Percentiles rank a stretch among this genome's conserved stretches.
These are phyloP conservation scores for Centropus unirufus DNA, from an alignment of 2,113 vertebrate species.

Conservation along the genomic window DNA sequence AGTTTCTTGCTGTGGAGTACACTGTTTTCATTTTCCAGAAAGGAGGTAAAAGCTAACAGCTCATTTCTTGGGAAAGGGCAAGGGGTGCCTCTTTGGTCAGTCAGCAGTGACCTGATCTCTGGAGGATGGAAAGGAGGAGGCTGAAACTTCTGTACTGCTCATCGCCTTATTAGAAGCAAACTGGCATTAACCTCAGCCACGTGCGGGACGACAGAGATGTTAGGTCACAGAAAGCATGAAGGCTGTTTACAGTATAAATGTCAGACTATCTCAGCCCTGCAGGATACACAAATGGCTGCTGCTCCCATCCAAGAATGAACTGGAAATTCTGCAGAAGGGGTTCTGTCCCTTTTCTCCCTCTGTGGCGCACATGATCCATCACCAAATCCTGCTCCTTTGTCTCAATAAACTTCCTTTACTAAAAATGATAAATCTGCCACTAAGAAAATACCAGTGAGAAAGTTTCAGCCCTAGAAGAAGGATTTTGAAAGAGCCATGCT, in stretches of 20 bases:
- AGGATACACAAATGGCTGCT: neutral
- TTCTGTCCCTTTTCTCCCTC: neutral
- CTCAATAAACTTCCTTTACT: neutral
- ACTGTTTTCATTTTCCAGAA: neutral
- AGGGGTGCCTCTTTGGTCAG: neutral
- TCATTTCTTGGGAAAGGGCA: neutral
- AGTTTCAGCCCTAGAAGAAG: neutral
- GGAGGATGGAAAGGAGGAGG: neutral
- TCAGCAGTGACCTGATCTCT: neutral
- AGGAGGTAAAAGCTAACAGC: neutral
- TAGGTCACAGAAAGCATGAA: neutral
- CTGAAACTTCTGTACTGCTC: neutral
- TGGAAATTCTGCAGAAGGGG: neutral
- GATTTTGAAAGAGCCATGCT: neutral
- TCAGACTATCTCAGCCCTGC: neutral
- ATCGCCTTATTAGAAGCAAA: neutral
- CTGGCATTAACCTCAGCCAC: neutral
- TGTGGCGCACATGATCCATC: rapidly evolving
- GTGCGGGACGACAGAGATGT: neutral
- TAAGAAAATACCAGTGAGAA: neutral
- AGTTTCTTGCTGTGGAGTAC: neutral
- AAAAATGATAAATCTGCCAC: neutral
- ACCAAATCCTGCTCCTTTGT: neutral
- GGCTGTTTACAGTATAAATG: neutral
- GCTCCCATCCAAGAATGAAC: neutral